Percentiles rank a stretch among this genome's conserved stretches.
These are phyloP conservation scores for Heliconius eleuchia DNA, from an alignment of 1,140 invertebrate species.

Conservation along the genomic window DNA sequence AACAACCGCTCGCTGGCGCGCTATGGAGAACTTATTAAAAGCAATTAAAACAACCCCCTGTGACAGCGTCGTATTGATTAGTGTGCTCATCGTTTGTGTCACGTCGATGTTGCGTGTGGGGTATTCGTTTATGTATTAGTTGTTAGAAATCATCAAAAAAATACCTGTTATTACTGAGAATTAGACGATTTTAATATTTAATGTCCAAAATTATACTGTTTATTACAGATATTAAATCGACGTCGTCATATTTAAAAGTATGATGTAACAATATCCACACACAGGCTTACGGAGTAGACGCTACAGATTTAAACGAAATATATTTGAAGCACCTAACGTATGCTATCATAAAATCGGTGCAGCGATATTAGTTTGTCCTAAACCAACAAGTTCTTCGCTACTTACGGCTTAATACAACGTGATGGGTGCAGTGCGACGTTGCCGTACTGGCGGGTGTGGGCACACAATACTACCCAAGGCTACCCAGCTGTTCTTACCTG, in stretches of 20 bases:
- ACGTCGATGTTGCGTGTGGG: not conserved
- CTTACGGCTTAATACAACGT: conserved; percentile 34
- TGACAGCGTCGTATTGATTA: conserved; percentile 16
- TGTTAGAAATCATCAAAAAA: not conserved
- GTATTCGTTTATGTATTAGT: not conserved
- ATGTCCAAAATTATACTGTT: too few species aligned
- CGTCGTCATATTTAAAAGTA: not conserved
- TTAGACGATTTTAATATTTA: too few species aligned
- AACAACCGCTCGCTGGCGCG: conserved; percentile 37
- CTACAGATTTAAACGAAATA: conserved; percentile 21
- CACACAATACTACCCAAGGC: conserved; percentile 25
- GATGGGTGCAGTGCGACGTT: conserved; percentile 36
- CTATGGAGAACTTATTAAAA: conserved; percentile 26
- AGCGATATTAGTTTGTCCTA: conserved; percentile 41
- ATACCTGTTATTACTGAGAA: too few species aligned
- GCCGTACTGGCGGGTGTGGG: conserved; percentile 36
- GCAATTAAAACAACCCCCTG: conserved; percentile 26
- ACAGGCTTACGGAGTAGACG: not conserved
- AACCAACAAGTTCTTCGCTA: conserved; percentile 38
- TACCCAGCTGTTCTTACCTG: conserved; percentile 42
- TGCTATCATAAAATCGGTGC: conserved; percentile 24
- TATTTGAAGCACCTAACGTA: conserved; percentile 14
- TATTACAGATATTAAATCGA: too few species aligned
- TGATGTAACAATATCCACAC: not conserved
- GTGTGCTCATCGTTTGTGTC: conserved; percentile 2